Evolutionary conservation across 2,113 vertebrate genomes (phyloP), one percentile per base, ranked within the genome.

Genomic region (Solea solea): DNA sequence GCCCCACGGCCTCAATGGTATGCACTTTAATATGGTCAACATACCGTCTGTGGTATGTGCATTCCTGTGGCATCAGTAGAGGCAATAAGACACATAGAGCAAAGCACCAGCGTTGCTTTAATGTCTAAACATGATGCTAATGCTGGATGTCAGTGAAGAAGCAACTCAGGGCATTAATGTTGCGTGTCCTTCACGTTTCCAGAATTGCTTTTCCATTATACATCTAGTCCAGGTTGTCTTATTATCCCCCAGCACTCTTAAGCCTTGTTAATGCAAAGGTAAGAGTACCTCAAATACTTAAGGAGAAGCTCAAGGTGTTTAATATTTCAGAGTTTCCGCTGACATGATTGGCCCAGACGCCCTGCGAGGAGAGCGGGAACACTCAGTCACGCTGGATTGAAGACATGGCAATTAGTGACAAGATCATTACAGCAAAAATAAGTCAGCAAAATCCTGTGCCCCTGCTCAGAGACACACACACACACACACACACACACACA

Each of bases 301-400:
- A 65, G 69, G 62, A 81, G 78, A 69, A 39, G 64, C 76, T 80
- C 51, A 0, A 59, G 63, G 80, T 88, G 82, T 89, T 92, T 91
- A 91, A 91, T 92, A 90, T 92, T 92, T 93, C 69, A 90, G 82
- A 71, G 88, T 91, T 86, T 90, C 83, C 73, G 75, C 78, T 75
- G 71, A 84, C 80, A 79, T 84, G 90, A 81, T 82, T 80, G 88
- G 82, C 61, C 51, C 64, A 44, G 64, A 59, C 73, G 54, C 74
- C 58, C 58, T 10, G 77, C 41, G 27, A 60, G 71, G 48, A 80
- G 74, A 72, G 73, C 78, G 70, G 85, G 86, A 89, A 89, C 83
- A 82, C 84, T 89, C 84, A 73, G 82, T 88, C 85, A 88, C 55
- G 82, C 64, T 81, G 83, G 66, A 83, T 91, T 89, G 77, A 34